These are phyloP conservation scores for Agelas oroides DNA, from an alignment of 37 sponge, comb jelly and placozoan genomes.

Conservation along the genomic window DNA sequence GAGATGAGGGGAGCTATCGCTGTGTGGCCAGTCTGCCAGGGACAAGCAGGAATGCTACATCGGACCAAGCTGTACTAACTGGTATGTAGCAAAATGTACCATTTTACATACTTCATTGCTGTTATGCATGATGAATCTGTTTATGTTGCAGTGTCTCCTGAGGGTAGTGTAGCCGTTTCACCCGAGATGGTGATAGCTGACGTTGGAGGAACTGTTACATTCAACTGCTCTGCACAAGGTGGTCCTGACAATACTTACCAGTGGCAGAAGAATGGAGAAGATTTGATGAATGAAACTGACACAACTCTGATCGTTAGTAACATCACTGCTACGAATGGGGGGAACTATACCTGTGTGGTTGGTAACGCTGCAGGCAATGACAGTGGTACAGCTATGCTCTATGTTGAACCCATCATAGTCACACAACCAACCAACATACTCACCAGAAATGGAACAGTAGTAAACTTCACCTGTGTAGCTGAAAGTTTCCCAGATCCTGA, in stretches of 20 bases:
- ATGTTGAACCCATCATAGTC: slow-evolving; percentile 25
- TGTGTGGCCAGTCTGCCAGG: slow-evolving; percentile 7
- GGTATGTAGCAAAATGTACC: no score
- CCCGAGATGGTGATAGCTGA: background rate
- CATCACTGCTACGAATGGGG: slow-evolving; percentile 64
- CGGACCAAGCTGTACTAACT: no score
- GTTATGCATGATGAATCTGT: background rate
- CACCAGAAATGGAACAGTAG: background rate
- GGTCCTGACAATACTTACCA: slow-evolving; percentile 54
- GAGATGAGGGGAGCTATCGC: slow-evolving; percentile 40
- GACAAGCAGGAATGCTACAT: no score
- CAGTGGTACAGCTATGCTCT: slow-evolving; percentile 16
- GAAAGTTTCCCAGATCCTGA: slow-evolving; percentile 48
- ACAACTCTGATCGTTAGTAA: slow-evolving; percentile 2
- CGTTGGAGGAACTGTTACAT: slow-evolving; percentile 1
- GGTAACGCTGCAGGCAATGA: slow-evolving; percentile 61
- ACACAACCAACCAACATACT: slow-evolving; percentile 4
- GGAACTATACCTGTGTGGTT: slow-evolving; percentile 67
- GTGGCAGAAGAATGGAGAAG: slow-evolving; percentile 19
- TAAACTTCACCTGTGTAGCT: slow-evolving; percentile 53
- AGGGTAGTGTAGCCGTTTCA: slow-evolving; percentile 29
- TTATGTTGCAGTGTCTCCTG: slow-evolving; percentile 19
- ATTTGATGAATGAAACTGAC: background rate
- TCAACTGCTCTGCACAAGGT: slow-evolving; percentile 67
- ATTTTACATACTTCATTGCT: background rate